Base-by-base conservation (phyloP, 35 echinoderm and acorn worm genomes). In the Heliocidaris erythrogramma region DNA sequence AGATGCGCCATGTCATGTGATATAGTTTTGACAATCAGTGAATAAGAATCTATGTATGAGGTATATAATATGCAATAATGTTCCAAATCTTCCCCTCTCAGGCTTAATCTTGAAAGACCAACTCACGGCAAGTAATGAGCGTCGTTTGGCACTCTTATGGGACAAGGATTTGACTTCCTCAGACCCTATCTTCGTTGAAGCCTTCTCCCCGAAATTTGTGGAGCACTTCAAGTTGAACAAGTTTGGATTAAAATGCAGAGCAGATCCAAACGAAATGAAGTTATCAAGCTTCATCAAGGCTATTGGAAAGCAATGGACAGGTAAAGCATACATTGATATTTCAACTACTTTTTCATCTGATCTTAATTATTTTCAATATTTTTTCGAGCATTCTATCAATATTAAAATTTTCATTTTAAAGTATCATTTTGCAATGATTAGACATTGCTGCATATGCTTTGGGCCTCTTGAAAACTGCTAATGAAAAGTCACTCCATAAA, bases 61-160 rank as follows among this genome's bases (percentile, higher is more conserved):
- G n/a, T n/a, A n/a, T n/a, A n/a, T n/a, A n/a, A n/a, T n/a, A n/a
- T 42, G 35, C 35, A 42, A 42, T 42, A 12, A 60, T 60, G 12
- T 14, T 60, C 12, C 2, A 2, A 18, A 14, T 14, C 65, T 78
- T 52, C 0, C 27, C 65, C 65, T 18, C 27, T 78, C 65, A 78
- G 65, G n/a, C 8, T n/a, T 78, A 27, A n/a, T 78, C 18, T 78
- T 78, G 17, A 78, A 78, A 78, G 65, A 78, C 65, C 65, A 78
- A 78, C 18, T 17, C 65, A n/a, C 65, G 27, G 7, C 65, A 8
- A n/a, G 65, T 7, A 78, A 78, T n/a, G 65, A 78, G 18, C 65
- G 65, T 78, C 65, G 65, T 78, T 27, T 78, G 65, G 65, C 65
- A 78, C 65, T 78, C 18, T 78, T 78, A 78, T 78, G 65, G 65